A percentile compares a stretch with the other conserved stretches of the same genome.
These are phyloP conservation scores for Sphyrna mokarran DNA, from an alignment of 2,113 vertebrate genomes.

Conservation along the genomic window DNA sequence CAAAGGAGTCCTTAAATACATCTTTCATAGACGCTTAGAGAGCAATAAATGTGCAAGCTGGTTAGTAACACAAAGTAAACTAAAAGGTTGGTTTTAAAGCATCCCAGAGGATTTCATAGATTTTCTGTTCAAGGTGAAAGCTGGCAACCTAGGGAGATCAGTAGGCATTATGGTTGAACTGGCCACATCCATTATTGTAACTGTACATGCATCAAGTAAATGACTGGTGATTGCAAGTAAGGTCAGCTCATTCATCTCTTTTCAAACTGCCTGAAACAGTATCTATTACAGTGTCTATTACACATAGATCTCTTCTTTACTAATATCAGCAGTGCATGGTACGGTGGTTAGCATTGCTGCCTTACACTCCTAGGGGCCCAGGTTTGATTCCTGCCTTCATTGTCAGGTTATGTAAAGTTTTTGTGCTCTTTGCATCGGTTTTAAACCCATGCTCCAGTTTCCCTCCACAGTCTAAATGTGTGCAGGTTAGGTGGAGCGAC, in stretches of 20 bases:
- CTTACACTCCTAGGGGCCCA: no score
- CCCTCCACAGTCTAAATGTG: no score
- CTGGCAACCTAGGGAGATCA: background rate
- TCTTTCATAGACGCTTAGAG: background rate
- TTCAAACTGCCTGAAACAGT: background rate
- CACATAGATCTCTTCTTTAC: background rate
- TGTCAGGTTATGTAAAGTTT: no score
- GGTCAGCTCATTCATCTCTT: background rate
- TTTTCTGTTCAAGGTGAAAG: background rate
- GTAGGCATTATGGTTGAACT: background rate
- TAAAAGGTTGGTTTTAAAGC: background rate
- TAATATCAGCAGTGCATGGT: background rate
- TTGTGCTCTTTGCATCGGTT: no score
- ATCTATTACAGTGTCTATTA: background rate
- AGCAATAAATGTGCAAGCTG: background rate
- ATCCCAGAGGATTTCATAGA: background rate
- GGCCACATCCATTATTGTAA: background rate
- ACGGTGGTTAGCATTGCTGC: no score
- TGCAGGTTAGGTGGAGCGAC: no score
- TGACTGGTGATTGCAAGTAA: background rate
- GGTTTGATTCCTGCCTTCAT: no score
- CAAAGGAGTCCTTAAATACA: background rate
- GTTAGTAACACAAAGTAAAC: background rate
- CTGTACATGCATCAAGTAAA: background rate
- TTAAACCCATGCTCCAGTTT: no score